Percentiles rank a stretch among this genome's conserved stretches.
Conservation (phyloP, 2,113 vertebrate species). For the Candoia aspera region DNA sequence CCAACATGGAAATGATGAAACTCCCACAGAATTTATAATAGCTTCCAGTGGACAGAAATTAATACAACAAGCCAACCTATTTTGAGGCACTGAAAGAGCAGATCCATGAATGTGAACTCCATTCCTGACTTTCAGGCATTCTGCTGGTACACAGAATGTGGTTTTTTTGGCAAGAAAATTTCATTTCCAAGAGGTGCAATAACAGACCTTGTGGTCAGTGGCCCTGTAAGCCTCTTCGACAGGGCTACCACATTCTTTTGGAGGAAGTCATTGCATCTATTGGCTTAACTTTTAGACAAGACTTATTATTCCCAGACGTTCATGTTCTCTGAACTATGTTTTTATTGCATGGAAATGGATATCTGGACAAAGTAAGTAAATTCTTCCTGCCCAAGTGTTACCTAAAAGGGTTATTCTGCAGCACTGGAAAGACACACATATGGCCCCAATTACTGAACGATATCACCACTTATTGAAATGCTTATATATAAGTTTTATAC, state of each 20-base stretch:
- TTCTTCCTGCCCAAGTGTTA: background rate
- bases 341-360: background rate
- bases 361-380: background rate
- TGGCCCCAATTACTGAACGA: background rate
- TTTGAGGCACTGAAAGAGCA: background rate
- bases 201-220: background rate
- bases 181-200: background rate
- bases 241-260: no score
- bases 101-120: background rate
- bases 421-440: background rate
- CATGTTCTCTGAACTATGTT: background rate
- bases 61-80: background rate
- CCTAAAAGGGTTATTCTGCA: background rate
- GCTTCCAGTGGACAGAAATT: background rate
- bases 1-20: background rate
- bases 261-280: background rate
- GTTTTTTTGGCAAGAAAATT: background rate
- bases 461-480: background rate
- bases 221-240: no score
- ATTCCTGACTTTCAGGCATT: background rate
- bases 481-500: background rate
- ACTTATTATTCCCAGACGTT: background rate
- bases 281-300: background rate
- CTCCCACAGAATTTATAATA: background rate
- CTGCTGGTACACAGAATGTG: background rate